Conservation (phyloP, 2,888 invertebrate species). For the Druceiella hillmani region DNA sequence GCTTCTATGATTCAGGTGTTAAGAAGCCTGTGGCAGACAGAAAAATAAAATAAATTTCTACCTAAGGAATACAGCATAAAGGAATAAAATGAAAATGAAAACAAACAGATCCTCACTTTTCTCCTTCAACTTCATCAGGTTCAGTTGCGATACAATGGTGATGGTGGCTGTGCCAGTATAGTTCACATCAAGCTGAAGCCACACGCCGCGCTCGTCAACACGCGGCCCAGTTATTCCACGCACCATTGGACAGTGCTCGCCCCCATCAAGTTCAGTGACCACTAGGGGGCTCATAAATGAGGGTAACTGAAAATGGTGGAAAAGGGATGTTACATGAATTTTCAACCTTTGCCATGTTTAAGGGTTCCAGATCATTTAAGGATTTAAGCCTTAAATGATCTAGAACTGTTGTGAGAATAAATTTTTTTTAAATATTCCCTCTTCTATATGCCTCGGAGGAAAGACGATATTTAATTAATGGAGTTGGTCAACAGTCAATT, state of each 20-base stretch:
- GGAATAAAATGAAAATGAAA: not conserved
- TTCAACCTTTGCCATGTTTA: not conserved
- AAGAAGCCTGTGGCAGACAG: too few species aligned
- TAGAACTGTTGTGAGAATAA: too few species aligned
- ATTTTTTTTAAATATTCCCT: too few species aligned
- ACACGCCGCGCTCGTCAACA: conserved; percentile 77
- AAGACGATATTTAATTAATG: too few species aligned
- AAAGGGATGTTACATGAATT: not conserved
- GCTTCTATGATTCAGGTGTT: too few species aligned
- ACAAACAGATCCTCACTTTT: conserved; percentile 39
- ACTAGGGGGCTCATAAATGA: conserved; percentile 82
- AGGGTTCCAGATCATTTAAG: too few species aligned
- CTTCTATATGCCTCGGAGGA: too few species aligned
- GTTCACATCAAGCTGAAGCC: conserved; percentile 79
- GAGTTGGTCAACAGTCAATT: too few species aligned
- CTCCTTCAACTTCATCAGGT: conserved; percentile 53
- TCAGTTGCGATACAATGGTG: conserved; percentile 84
- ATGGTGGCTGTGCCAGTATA: conserved; percentile 76
- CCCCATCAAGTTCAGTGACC: conserved; percentile 70
- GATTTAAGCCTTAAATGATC: too few species aligned
- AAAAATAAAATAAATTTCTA: too few species aligned
- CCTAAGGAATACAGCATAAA: not conserved
- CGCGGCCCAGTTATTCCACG: conserved; percentile 58
- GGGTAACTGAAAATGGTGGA: conserved; percentile 53
- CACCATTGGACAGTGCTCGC: conserved; percentile 62